Conservation (phyloP, 2,888 invertebrate species). For the Drosophila maculinotata region DNA sequence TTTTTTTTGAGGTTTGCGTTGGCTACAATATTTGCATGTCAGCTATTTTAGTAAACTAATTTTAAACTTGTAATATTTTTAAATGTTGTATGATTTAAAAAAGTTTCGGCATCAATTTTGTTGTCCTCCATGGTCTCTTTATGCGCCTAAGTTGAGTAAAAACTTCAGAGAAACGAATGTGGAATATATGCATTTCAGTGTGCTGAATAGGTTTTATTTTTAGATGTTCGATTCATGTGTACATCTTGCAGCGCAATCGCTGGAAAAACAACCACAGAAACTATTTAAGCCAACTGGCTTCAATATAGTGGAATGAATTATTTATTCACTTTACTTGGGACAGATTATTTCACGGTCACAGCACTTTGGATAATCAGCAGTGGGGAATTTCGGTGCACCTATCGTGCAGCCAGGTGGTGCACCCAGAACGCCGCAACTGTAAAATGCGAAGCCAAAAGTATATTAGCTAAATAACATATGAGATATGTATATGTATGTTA, state of each 20-base stretch:
- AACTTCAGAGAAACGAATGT: slow-evolving; percentile 4
- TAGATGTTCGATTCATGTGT: slow-evolving; percentile 13
- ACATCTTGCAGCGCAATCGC: slow-evolving; percentile 8
- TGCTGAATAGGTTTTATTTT: slow-evolving; percentile 17
- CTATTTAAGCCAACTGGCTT: no score
- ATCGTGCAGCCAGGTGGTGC: slow-evolving; percentile 33
- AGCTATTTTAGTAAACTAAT: no score
- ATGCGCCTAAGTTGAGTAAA: neutral
- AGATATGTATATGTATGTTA: neutral
- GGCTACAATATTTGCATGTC: no score
- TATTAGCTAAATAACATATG: neutral
- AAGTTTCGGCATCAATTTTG: no score
- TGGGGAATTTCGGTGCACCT: slow-evolving; percentile 39
- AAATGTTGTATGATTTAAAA: no score
- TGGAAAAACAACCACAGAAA: neutral
- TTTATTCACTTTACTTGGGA: slow-evolving; percentile 2
- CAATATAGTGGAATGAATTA: neutral
- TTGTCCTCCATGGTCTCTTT: no score
- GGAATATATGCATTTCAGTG: slow-evolving; percentile 4
- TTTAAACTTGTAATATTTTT: no score
- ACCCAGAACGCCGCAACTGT: slow-evolving; percentile 53
- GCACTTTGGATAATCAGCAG: slow-evolving; percentile 59
- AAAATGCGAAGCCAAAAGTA: neutral
- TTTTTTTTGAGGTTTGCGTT: no score
- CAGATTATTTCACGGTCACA: slow-evolving; percentile 39